These are phyloP conservation scores for Nomada ferruginata DNA, from an alignment of 2,888 invertebrate species.

Conservation along the genomic window DNA sequence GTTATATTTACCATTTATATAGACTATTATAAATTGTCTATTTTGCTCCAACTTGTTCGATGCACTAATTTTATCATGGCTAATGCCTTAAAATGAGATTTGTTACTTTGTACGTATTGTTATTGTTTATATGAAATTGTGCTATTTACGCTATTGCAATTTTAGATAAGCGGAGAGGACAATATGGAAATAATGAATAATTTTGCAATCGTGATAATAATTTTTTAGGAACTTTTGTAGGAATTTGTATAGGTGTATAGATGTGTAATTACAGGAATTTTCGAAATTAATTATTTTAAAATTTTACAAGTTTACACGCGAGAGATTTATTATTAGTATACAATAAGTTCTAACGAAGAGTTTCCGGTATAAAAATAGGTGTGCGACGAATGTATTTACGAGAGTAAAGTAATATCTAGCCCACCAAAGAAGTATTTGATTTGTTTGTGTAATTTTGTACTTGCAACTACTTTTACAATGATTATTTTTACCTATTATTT, in stretches of 20 bases:
- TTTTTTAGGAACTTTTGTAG: conserved; percentile 17
- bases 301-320: conserved; percentile 1
- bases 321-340: conserved; percentile 26
- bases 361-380: conserved; percentile 1
- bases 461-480: too few relatives aligned
- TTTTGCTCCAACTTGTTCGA: conserved; percentile 30
- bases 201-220: conserved; percentile 16
- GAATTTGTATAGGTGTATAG: conserved; percentile 12
- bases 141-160: conserved; percentile 2
- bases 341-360: not conserved
- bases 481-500: not conserved
- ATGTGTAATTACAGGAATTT: conserved; percentile 14
- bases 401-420: not conserved
- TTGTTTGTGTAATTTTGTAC: too few relatives aligned
- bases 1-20: conserved; percentile 22
- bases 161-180: conserved; percentile 27
- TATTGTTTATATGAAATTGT: conserved; percentile 27
- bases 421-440: not conserved
- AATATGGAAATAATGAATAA: conserved; percentile 35
- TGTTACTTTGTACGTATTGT: conserved; percentile 4
- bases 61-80: conserved; percentile 16
- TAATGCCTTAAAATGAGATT: conserved; percentile 45
- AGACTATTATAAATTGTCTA: conserved; percentile 12
- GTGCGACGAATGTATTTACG: conserved; percentile 9
- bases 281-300: conserved; percentile 14